A percentile compares a stretch with the other conserved stretches of the same genome.
These are phyloP conservation scores for Dromococcyx pavoninus DNA, from an alignment of 2,797 vertebrate species.

Conservation along the genomic window DNA sequence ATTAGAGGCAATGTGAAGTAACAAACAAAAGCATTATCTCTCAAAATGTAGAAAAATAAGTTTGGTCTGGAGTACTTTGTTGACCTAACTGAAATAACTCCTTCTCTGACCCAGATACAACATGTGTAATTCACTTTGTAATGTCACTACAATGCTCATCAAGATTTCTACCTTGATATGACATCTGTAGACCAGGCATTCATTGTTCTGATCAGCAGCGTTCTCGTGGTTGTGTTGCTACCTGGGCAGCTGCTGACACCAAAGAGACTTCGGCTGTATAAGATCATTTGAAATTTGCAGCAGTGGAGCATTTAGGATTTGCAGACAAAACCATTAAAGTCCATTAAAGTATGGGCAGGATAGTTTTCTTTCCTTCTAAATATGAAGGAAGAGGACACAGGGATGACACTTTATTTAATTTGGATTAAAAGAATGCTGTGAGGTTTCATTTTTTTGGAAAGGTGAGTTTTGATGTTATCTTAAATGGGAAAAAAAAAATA, in stretches of 20 bases:
- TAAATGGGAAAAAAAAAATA: conserved; percentile 59
- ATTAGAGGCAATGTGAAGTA: conserved; percentile 10
- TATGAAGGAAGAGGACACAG: conserved; percentile 72
- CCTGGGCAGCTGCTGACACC: conserved; percentile 68
- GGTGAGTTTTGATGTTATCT: conserved; percentile 73
- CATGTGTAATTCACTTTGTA: conserved; percentile 72
- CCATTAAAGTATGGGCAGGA: conserved; percentile 65
- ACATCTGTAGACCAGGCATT: conserved; percentile 66
- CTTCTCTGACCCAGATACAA: conserved; percentile 76
- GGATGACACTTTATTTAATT: conserved; percentile 75
- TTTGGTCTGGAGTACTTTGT: conserved; percentile 67
- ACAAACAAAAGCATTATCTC: conserved; percentile 48
- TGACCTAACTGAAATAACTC: conserved; percentile 68
- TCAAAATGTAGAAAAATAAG: conserved; percentile 57
- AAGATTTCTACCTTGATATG: conserved; percentile 73
- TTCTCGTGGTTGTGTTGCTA: conserved; percentile 60
- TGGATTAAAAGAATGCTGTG: conserved; percentile 73
- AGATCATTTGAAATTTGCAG: conserved; percentile 75
- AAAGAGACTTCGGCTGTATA: conserved; percentile 72
- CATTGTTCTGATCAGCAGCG: conserved; percentile 74
- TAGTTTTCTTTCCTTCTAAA: conserved; percentile 68
- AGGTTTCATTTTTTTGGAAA: conserved; percentile 67
- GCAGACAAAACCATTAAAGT: conserved; percentile 71
- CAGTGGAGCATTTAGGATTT: conserved; percentile 67
- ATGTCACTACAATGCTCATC: conserved; percentile 70